Conservation (phyloP, 2,113 vertebrate genomes). For the Rhinopithecus roxellana region DNA sequence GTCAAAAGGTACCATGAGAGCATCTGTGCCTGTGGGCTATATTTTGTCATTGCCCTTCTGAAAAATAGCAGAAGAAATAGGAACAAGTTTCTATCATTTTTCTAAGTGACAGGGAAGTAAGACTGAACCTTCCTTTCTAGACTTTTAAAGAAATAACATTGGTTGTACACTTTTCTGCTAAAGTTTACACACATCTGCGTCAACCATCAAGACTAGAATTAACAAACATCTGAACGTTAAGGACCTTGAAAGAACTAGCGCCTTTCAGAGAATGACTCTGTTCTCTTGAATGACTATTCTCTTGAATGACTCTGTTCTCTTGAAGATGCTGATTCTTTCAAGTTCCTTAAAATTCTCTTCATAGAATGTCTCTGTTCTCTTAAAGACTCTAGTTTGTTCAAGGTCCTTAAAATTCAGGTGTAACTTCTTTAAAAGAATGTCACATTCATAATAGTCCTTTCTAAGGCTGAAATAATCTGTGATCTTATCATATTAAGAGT, state of each 20-base stretch:
- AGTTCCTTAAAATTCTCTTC: not conserved
- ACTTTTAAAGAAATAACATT: constrained; percentile 31
- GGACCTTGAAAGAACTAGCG: not conserved
- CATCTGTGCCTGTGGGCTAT: not conserved
- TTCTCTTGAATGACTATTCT: not conserved
- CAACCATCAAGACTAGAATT: constrained; percentile 20
- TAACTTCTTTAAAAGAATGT: not conserved
- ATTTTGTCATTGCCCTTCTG: not conserved
- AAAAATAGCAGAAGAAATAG: constrained; percentile 44
- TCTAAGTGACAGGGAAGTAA: constrained; percentile 54
- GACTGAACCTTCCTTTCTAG: not conserved
- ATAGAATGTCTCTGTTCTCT: too few relatives aligned
- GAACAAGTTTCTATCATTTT: constrained; percentile 38
- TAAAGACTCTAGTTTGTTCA: too few relatives aligned
- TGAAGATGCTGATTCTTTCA: not conserved
- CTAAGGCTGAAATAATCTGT: not conserved
- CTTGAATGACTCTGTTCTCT: not conserved
- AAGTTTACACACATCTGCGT: not conserved
- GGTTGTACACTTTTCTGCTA: not conserved
- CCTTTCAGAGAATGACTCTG: not conserved
- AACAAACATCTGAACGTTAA: constrained; percentile 24
- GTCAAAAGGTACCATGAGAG: not conserved
- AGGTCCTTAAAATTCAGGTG: not conserved
- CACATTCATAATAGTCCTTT: not conserved
- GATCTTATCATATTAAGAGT: not conserved